Evolutionary conservation across 2,797 vertebrate genomes (phyloP).

Genomic region (Sebastes steindachneri): DNA sequence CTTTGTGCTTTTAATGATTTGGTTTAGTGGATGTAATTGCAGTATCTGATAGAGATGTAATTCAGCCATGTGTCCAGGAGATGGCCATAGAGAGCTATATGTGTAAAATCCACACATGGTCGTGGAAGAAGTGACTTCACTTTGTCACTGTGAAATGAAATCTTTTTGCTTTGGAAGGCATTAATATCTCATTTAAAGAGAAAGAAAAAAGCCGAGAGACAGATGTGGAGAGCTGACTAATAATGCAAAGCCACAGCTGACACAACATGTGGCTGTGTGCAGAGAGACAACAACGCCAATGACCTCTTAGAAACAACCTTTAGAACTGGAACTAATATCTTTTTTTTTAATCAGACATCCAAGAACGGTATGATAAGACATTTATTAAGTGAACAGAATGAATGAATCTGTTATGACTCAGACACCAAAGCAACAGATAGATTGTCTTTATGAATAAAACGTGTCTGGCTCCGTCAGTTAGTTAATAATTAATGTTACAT

Average conservation of each 20-base stretch:
- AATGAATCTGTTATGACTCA: neutral
- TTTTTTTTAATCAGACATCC: neutral
- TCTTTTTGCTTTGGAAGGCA: neutral
- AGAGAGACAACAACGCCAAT: neutral
- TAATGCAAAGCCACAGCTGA: neutral
- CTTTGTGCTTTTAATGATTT: too few relatives aligned
- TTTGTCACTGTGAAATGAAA: neutral
- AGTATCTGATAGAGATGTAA: neutral
- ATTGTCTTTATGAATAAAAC: neutral
- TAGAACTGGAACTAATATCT: neutral
- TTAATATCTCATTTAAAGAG: neutral
- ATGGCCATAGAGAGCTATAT: conserved; percentile 55
- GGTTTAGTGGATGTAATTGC: neutral
- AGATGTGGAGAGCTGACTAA: neutral
- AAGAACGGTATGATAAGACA: neutral
- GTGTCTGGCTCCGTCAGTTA: neutral
- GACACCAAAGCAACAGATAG: neutral
- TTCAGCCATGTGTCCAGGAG: conserved; percentile 56
- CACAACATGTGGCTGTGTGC: neutral
- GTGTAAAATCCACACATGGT: neutral
- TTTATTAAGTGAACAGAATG: neutral
- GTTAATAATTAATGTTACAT: conserved; percentile 26
- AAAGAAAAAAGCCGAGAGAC: neutral
- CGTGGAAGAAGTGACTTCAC: neutral
- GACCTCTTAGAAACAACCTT: conserved; percentile 17